phyloP scores from a whole-genome alignment of 2,888 invertebrate species.

The Myopa testacea region DNA sequence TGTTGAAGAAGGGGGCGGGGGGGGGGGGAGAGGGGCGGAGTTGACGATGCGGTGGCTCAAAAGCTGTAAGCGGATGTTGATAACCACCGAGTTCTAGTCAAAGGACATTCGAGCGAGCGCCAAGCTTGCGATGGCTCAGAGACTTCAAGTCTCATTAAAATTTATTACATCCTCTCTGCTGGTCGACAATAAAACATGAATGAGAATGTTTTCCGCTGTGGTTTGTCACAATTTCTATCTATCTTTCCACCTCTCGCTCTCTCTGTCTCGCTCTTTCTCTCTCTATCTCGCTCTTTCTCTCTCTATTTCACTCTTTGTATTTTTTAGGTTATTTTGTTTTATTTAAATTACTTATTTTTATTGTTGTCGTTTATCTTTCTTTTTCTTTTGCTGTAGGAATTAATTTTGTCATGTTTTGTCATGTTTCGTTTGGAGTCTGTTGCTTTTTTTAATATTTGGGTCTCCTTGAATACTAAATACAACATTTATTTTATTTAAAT shows the following conservation, averaged over 20 bases:
- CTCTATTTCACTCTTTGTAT: background rate
- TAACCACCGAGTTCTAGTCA: constrained; percentile 20
- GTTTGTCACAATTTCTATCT: background rate
- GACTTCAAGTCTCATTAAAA: constrained; percentile 32
- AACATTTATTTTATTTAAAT: too few species aligned
- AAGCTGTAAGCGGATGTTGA: constrained; percentile 22
- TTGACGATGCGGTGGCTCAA: background rate
- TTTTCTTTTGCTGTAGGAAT: too few species aligned
- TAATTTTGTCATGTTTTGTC: too few species aligned
- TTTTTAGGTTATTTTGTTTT: background rate
- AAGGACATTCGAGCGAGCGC: constrained; percentile 14
- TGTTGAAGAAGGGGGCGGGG: background rate
- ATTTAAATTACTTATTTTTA: background rate
- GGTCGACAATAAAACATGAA: constrained; percentile 19
- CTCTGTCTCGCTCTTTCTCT: background rate
- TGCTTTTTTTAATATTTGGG: too few species aligned
- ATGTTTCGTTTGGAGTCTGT: too few species aligned
- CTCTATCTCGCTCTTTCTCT: background rate
- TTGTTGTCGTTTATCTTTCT: too few species aligned
- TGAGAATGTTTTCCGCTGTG: constrained; percentile 22
- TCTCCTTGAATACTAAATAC: too few species aligned
- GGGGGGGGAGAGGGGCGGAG: background rate
- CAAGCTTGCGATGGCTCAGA: constrained; percentile 12
- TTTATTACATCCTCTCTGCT: constrained; percentile 22
- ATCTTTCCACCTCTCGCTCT: background rate